phyloP scores from a whole-genome alignment of 2,113 vertebrate species.

The Syngnathus typhle region DNA sequence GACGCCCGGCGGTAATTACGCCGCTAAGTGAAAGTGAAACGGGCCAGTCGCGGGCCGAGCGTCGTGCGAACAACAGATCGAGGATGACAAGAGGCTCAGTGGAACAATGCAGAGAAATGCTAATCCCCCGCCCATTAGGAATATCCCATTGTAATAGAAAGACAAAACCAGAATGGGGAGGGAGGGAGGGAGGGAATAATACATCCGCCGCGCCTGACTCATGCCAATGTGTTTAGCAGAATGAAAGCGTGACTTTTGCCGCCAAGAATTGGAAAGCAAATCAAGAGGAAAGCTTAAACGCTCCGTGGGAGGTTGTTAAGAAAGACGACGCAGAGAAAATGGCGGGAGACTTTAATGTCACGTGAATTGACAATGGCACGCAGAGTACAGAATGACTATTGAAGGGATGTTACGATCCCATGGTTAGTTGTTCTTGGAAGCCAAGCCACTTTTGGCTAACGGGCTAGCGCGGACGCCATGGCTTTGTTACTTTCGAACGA shows the following conservation, averaged over 20 bases:
- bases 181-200: conserved; percentile 28
- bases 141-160: conserved; percentile 57
- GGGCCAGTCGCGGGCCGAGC: conserved; percentile 54
- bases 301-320: conserved; percentile 16
- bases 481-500: too few species aligned
- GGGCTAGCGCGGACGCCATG: too few species aligned
- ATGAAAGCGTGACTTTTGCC: conserved; percentile 26
- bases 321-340: conserved; percentile 5
- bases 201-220: conserved; percentile 6
- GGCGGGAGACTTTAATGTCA: neutral
- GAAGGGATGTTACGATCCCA: too few species aligned
- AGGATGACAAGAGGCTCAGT: conserved; percentile 51
- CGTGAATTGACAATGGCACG: neutral
- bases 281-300: neutral
- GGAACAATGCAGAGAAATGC: conserved; percentile 52
- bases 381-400: neutral
- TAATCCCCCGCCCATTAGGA: conserved; percentile 51
- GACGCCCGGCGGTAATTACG: conserved; percentile 65
- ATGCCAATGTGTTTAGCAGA: conserved; percentile 51
- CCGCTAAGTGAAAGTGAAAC: conserved; percentile 65
- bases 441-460: too few species aligned
- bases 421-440: too few species aligned
- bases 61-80: conserved; percentile 49
- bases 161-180: conserved; percentile 44
- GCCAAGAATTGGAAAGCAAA: conserved; percentile 12